Conservation (phyloP, 2,888 invertebrate species). For the Limnephilus auricula region DNA sequence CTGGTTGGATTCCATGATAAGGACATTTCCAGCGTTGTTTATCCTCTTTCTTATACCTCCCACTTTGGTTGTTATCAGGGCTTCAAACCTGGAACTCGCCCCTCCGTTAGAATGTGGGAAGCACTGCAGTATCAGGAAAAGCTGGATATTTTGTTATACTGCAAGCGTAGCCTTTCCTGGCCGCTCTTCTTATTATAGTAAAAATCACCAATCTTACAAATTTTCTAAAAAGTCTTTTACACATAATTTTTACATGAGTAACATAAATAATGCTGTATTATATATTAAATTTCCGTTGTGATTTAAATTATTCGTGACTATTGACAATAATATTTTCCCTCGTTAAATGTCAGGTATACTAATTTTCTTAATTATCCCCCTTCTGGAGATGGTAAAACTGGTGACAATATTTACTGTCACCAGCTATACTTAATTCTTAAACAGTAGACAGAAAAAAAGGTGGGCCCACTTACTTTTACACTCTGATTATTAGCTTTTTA, state of each 20-base stretch:
- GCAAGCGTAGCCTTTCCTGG: too few species aligned
- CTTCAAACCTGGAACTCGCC: too few species aligned
- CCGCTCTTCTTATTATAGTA: too few species aligned
- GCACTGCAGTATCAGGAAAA: too few species aligned
- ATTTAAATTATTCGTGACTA: background rate
- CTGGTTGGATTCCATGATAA: too few species aligned
- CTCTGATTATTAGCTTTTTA: background rate
- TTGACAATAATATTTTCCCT: background rate
- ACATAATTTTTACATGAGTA: background rate
- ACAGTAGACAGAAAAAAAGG: background rate
- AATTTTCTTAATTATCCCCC: background rate
- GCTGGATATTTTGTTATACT: too few species aligned
- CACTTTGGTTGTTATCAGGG: too few species aligned
- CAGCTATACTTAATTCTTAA: background rate
- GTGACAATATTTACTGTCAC: background rate
- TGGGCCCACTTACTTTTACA: background rate
- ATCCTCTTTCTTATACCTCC: too few species aligned
- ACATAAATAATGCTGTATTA: background rate
- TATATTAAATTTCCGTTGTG: background rate
- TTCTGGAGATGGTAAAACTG: background rate
- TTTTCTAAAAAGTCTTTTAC: background rate
- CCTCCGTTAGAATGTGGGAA: too few species aligned
- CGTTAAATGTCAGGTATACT: background rate
- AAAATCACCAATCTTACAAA: too few species aligned
- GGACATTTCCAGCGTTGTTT: too few species aligned